These are phyloP conservation scores for Hyles euphorbiae DNA, from an alignment of 1,140 invertebrate species.

Conservation along the genomic window DNA sequence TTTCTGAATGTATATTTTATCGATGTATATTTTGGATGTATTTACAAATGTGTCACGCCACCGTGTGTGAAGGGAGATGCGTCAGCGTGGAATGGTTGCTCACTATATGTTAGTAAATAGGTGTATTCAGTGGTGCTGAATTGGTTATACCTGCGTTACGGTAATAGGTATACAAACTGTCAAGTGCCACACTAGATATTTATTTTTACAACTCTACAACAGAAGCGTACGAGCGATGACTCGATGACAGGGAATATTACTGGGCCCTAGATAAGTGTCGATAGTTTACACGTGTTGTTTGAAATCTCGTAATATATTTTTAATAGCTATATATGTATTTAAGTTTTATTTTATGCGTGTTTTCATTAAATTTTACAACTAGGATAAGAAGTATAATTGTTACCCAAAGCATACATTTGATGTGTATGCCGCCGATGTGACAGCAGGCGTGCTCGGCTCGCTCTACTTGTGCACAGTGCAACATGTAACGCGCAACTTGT, in stretches of 20 bases:
- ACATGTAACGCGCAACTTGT: no score
- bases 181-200: constrained; percentile 68
- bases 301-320: constrained; percentile 73
- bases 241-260: constrained; percentile 50
- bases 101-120: constrained; percentile 65
- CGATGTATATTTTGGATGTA: constrained; percentile 72
- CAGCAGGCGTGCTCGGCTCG: constrained; percentile 17
- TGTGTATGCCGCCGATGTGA: constrained; percentile 28
- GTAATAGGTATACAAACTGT: constrained; percentile 37
- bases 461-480: constrained; percentile 21
- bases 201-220: constrained; percentile 47
- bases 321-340: constrained; percentile 46
- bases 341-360: constrained; percentile 64
- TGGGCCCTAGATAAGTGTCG: constrained; percentile 52
- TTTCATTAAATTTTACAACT: constrained; percentile 69
- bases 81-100: constrained; percentile 66
- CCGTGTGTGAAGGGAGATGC: constrained; percentile 39
- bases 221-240: constrained; percentile 15
- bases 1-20: constrained; percentile 50
- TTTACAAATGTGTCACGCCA: constrained; percentile 45
- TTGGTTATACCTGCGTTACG: constrained; percentile 38
- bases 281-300: constrained; percentile 62
- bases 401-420: constrained; percentile 60
- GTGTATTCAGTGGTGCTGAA: constrained; percentile 60
- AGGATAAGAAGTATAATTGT: constrained; percentile 63